A percentile compares a stretch with the other conserved stretches of the same genome.
These are phyloP conservation scores for Tipula helvola DNA, from an alignment of 2,888 invertebrate species.

Conservation along the genomic window DNA sequence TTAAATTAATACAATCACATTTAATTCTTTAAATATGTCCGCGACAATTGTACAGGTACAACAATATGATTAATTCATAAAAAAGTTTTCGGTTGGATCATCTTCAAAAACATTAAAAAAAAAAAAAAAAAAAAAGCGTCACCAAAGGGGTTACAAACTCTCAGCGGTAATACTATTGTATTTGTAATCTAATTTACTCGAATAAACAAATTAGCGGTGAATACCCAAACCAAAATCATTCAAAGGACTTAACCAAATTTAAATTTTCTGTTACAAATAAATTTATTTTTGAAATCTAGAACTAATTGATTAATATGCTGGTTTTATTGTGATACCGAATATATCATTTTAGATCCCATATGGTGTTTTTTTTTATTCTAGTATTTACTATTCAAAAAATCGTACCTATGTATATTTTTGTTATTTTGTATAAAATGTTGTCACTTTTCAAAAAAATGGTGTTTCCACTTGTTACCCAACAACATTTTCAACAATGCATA, in stretches of 20 bases:
- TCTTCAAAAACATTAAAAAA: neutral
- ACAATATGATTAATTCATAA: neutral
- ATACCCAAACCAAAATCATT: neutral
- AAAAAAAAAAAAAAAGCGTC: neutral
- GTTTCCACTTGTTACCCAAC: neutral
- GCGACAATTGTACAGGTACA: neutral
- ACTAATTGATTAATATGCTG: neutral
- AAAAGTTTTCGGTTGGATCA: neutral
- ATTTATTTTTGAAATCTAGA: neutral
- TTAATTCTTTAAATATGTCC: neutral
- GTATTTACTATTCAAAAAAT: neutral
- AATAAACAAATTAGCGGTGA: neutral
- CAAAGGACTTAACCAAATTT: neutral
- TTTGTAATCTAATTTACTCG: neutral
- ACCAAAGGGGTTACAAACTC: neutral
- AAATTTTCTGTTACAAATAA: neutral
- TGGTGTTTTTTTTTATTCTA: neutral
- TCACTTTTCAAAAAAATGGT: neutral
- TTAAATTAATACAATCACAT: neutral
- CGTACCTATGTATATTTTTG: neutral
- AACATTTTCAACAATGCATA: neutral
- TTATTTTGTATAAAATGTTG: neutral
- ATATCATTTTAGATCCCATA: neutral
- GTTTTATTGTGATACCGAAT: neutral
- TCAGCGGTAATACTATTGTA: neutral